Percentiles rank a stretch among this genome's conserved stretches.
Evolutionary conservation across 2,113 vertebrate species (phyloP).

Genomic region (Periophthalmodon schlosseri): DNA sequence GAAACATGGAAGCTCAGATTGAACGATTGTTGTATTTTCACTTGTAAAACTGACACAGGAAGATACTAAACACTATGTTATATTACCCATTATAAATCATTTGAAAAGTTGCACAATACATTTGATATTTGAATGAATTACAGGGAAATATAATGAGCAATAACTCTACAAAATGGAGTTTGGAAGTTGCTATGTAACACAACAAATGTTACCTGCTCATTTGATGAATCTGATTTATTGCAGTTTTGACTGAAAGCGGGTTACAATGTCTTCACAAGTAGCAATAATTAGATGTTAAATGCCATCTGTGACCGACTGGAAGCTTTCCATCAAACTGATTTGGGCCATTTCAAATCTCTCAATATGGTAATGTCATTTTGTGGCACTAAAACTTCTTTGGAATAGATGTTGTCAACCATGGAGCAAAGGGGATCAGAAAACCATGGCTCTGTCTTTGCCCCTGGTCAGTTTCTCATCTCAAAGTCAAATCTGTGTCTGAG

Average conservation of each 20-base stretch:
- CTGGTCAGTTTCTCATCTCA: too few relatives aligned
- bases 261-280: background rate
- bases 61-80: too few relatives aligned
- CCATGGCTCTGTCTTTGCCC: too few relatives aligned
- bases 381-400: background rate
- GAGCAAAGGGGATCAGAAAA: too few relatives aligned
- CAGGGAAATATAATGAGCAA: background rate
- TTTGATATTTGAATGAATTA: background rate
- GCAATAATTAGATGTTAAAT: background rate
- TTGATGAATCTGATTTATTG: background rate
- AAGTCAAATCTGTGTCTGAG: too few relatives aligned
- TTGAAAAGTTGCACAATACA: background rate
- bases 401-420: too few relatives aligned
- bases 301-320: background rate
- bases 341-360: background rate
- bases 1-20: background rate
- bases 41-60: too few relatives aligned
- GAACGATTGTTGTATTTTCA: background rate
- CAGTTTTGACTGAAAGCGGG: background rate
- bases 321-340: background rate
- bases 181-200: background rate
- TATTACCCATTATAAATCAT: background rate
- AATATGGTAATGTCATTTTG: background rate
- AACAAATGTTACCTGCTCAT: background rate
- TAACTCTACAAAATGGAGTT: background rate